These are phyloP conservation scores for Zootoca vivipara DNA, from an alignment of 2,113 vertebrate genomes.

Conservation along the genomic window DNA sequence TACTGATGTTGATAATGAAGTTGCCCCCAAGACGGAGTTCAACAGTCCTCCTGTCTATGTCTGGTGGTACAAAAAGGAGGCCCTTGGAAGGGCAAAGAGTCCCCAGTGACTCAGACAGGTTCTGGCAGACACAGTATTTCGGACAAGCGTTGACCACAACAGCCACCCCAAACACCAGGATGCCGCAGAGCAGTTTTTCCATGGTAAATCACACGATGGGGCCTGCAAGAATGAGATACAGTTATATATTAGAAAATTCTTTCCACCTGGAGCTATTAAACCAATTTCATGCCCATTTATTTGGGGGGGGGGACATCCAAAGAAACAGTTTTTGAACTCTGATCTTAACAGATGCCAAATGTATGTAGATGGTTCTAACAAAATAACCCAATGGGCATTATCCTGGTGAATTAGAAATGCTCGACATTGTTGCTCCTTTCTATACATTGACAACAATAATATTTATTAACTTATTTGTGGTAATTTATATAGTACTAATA, in stretches of 20 bases:
- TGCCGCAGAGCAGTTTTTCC: slow-evolving; percentile 93
- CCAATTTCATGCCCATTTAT: background rate
- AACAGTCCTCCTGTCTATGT: slow-evolving; percentile 95
- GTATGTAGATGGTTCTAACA: background rate
- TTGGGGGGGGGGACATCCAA: too few relatives aligned
- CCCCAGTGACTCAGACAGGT: slow-evolving; percentile 96
- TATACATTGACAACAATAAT: background rate
- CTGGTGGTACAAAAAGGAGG: slow-evolving; percentile 91
- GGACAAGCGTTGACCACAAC: slow-evolving; percentile 90
- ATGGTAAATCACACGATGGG: slow-evolving; percentile 86
- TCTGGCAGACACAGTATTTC: slow-evolving; percentile 98
- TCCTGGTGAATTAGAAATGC: background rate
- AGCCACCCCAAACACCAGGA: slow-evolving; percentile 94
- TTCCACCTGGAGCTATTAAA: background rate
- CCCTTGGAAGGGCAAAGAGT: slow-evolving; percentile 97
- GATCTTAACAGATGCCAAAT: background rate
- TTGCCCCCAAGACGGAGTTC: slow-evolving; percentile 96
- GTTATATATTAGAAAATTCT: slow-evolving; percentile 24
- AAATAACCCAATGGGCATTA: background rate
- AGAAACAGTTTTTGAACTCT: background rate
- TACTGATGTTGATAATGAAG: slow-evolving; percentile 93
- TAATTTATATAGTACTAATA: too few relatives aligned
- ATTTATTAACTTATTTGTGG: too few relatives aligned
- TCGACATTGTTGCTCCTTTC: background rate
- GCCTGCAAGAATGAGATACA: slow-evolving; percentile 75